Percentiles rank a stretch among this genome's conserved stretches.
Evolutionary conservation across 2,797 vertebrate species (phyloP).

Genomic region (Amblyraja radiata): DNA sequence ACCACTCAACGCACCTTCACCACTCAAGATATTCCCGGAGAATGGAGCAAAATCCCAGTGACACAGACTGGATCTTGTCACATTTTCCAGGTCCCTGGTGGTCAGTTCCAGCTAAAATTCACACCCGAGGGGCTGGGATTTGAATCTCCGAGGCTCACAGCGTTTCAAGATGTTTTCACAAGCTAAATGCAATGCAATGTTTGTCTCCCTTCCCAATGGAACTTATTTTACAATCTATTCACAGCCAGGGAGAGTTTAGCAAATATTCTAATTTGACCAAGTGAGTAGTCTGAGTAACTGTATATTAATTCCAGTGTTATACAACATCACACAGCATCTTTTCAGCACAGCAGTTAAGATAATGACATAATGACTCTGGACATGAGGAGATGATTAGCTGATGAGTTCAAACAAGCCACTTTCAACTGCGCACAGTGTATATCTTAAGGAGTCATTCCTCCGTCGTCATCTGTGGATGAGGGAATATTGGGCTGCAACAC

Average conservation of each 20-base stretch:
- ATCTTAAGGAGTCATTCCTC: background rate
- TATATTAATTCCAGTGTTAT: background rate
- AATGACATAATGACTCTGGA: background rate
- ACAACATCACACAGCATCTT: background rate
- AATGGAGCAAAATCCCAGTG: background rate
- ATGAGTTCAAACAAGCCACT: background rate
- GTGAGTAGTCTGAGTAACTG: background rate
- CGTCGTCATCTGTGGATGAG: no score
- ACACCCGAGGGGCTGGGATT: background rate
- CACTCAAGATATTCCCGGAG: no score
- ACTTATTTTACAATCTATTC: background rate
- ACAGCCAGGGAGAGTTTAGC: background rate
- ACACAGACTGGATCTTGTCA: background rate
- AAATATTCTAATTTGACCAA: background rate
- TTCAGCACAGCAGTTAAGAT: background rate
- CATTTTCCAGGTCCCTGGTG: background rate
- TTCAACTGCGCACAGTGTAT: background rate
- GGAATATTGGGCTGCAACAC: no score
- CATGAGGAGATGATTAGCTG: conserved; percentile 20
- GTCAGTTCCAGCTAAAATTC: background rate
- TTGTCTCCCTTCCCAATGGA: background rate
- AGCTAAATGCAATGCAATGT: background rate
- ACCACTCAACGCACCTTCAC: no score
- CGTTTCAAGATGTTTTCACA: background rate
- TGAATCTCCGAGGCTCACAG: background rate